These are phyloP conservation scores for Limnephilus marmoratus DNA, from an alignment of 2,888 invertebrate species.

Conservation along the genomic window DNA sequence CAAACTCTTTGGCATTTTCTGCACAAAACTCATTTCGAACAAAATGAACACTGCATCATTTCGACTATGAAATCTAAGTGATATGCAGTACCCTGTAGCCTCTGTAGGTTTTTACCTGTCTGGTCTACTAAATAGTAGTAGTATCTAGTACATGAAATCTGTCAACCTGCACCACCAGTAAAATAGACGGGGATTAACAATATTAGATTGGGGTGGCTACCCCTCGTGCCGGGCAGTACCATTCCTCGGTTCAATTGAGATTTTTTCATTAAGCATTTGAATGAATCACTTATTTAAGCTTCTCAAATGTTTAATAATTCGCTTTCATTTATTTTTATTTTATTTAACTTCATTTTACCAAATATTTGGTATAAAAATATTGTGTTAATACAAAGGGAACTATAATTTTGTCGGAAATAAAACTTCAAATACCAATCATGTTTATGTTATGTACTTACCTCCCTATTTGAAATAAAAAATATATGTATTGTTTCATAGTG, in stretches of 20 bases:
- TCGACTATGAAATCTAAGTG: neutral
- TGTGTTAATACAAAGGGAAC: neutral
- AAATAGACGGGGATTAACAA: neutral
- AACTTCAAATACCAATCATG: neutral
- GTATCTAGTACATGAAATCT: neutral
- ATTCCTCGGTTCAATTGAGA: neutral
- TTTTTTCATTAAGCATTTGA: neutral
- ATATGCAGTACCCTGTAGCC: neutral
- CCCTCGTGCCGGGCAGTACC: neutral
- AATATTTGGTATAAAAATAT: neutral
- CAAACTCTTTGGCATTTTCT: neutral
- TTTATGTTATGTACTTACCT: neutral
- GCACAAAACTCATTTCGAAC: neutral
- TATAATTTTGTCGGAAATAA: neutral
- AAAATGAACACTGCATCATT: neutral
- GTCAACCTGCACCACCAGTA: neutral
- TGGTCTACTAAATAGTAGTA: neutral
- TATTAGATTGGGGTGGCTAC: neutral
- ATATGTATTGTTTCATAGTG: too few relatives aligned
- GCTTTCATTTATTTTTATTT: too few relatives aligned
- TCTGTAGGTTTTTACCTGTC: neutral
- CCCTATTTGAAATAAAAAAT: neutral
- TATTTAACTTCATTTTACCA: too few relatives aligned
- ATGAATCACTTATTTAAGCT: neutral
- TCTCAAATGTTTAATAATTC: conserved; percentile 3